Percentiles rank a stretch among this genome's conserved stretches.
These are phyloP conservation scores for Ptychoptera albimana DNA, from an alignment of 2,888 invertebrate genomes.

Conservation along the genomic window DNA sequence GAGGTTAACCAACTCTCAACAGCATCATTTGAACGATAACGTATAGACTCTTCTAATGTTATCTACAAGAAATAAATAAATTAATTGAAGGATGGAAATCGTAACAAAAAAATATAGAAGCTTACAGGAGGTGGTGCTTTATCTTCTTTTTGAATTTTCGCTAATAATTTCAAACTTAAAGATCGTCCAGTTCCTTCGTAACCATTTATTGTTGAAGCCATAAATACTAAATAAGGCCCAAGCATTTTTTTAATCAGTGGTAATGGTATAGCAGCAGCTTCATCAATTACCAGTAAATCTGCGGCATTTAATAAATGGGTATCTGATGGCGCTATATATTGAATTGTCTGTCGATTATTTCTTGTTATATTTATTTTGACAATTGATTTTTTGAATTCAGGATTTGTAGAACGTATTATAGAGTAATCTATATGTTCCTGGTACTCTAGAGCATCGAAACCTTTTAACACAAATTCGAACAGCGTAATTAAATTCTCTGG, in stretches of 20 bases:
- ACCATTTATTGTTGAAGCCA: constrained; percentile 94
- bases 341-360: constrained; percentile 85
- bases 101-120: not conserved
- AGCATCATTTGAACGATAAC: constrained; percentile 73
- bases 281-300: constrained; percentile 91
- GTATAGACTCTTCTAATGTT: constrained; percentile 83
- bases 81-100: not conserved
- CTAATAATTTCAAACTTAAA: constrained; percentile 82
- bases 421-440: constrained; percentile 94
- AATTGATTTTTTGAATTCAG: constrained; percentile 91
- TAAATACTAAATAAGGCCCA: constrained; percentile 82
- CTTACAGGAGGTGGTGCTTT: constrained; percentile 43
- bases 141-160: constrained; percentile 57
- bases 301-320: constrained; percentile 78
- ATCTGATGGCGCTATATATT: constrained; percentile 93
- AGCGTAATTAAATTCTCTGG: constrained; percentile 96
- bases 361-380: constrained; percentile 82
- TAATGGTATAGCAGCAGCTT: constrained; percentile 96
- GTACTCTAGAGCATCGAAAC: constrained; percentile 84
- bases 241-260: constrained; percentile 79
- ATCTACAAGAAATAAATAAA: constrained; percentile 33
- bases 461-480: constrained; percentile 93
- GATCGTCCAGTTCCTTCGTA: constrained; percentile 98
- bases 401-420: constrained; percentile 84
- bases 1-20: constrained; percentile 85